Evolutionary conservation across 2,888 invertebrate species (phyloP).

Genomic region (Drosophila borealis): DNA sequence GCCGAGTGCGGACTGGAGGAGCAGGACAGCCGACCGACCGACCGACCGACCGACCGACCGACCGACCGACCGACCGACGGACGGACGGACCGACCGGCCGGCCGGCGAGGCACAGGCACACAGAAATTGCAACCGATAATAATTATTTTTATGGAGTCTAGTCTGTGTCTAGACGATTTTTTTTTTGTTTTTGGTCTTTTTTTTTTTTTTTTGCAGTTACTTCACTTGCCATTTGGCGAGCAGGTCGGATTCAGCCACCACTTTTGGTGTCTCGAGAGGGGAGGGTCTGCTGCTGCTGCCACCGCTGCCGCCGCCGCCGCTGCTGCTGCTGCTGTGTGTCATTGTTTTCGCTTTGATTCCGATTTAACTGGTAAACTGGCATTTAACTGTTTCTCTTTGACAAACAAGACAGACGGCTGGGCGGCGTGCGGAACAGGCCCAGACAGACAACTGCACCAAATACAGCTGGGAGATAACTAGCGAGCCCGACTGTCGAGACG

Average conservation of each 20-base stretch:
- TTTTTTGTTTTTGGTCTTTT: conserved; percentile 55
- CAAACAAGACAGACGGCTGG: conserved; percentile 74
- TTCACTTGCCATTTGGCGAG: conserved; percentile 67
- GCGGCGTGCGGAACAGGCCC: conserved; percentile 17
- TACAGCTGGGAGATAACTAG: conserved; percentile 44
- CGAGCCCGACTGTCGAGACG: conserved; percentile 13
- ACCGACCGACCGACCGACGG: too few relatives aligned
- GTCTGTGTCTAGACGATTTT: conserved; percentile 85
- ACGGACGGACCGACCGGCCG: too few relatives aligned
- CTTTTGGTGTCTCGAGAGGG: conserved; percentile 7
- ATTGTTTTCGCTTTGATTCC: conserved; percentile 83
- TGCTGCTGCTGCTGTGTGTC: conserved; percentile 59
- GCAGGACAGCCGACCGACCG: too few relatives aligned
- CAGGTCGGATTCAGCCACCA: conserved; percentile 53
- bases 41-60: too few relatives aligned
- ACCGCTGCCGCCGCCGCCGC: too few relatives aligned
- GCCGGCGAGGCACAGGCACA: conserved; percentile 34
- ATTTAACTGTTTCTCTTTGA: conserved; percentile 82
- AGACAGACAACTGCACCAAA: conserved; percentile 59
- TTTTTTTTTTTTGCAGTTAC: conserved; percentile 66
- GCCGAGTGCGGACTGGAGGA: too few relatives aligned
- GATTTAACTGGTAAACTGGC: conserved; percentile 82
- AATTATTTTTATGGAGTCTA: conserved; percentile 85
- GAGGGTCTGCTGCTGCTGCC: conserved; percentile 46
- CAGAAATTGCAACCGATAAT: conserved; percentile 85